Evolutionary conservation across 1,140 invertebrate genomes (phyloP).

Genomic region (Sitophilus oryzae): DNA sequence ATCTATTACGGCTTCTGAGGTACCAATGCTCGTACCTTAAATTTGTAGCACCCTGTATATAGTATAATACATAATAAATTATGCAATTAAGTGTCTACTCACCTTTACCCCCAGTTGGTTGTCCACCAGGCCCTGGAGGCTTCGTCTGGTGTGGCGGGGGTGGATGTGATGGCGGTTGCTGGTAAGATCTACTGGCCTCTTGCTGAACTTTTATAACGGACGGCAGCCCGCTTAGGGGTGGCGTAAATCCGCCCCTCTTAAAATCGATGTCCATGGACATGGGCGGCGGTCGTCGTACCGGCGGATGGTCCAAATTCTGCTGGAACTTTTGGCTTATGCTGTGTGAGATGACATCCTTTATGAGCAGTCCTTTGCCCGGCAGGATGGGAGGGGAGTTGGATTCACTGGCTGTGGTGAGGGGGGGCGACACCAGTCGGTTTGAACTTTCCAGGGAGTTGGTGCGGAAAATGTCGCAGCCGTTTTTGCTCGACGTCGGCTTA

Average conservation of each 20-base stretch:
- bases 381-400: slow-evolving; percentile 51
- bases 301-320: slow-evolving; percentile 52
- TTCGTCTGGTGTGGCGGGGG: slow-evolving; percentile 28
- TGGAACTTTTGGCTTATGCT: slow-evolving; percentile 85
- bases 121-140: slow-evolving; percentile 3
- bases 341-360: slow-evolving; percentile 76
- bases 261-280: slow-evolving; percentile 44
- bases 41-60: too few species aligned
- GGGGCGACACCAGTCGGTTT: slow-evolving; percentile 40
- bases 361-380: slow-evolving; percentile 47
- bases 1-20: too few species aligned
- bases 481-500: slow-evolving; percentile 65
- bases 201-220: slow-evolving; percentile 39
- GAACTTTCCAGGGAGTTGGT: slow-evolving; percentile 28
- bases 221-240: slow-evolving; percentile 43
- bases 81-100: neutral
- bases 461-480: slow-evolving; percentile 51
- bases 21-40: too few species aligned
- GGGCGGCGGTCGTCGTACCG: slow-evolving; percentile 34
- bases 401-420: slow-evolving; percentile 44
- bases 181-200: slow-evolving; percentile 36
- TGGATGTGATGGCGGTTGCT: slow-evolving; percentile 29
- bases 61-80: too few species aligned
- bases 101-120: slow-evolving; percentile 61
- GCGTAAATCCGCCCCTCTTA: slow-evolving; percentile 52